phyloP scores from a whole-genome alignment of 1,140 invertebrate genomes.

The Periplaneta americana region DNA sequence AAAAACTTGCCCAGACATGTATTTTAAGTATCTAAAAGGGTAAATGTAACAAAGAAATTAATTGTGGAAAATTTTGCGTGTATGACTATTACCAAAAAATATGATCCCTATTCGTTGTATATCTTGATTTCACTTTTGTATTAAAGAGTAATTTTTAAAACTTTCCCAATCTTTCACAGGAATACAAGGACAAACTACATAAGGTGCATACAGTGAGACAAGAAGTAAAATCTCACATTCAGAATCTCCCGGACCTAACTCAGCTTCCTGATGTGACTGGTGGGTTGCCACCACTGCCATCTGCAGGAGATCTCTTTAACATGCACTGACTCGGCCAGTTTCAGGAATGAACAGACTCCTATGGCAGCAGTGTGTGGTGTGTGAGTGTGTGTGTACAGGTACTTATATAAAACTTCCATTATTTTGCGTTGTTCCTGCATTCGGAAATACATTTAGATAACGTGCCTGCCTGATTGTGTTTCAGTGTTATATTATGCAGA shows the following conservation, averaged over 20 bases:
- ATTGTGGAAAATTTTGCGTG: too few relatives aligned
- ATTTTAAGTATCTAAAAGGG: too few relatives aligned
- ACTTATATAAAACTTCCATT: not conserved
- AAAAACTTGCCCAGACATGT: too few relatives aligned
- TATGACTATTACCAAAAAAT: too few relatives aligned
- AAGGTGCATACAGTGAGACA: conserved; percentile 78
- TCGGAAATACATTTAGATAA: not conserved
- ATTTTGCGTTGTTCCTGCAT: not conserved
- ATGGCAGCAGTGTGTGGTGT: not conserved
- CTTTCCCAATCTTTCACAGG: conserved; percentile 56
- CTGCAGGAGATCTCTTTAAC: conserved; percentile 89
- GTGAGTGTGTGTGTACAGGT: not conserved
- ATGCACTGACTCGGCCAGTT: conserved; percentile 34
- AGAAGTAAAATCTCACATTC: conserved; percentile 87
- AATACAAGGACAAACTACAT: conserved; percentile 79
- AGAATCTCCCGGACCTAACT: conserved; percentile 87
- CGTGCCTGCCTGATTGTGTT: not conserved
- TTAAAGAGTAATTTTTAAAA: too few relatives aligned
- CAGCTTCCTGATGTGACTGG: conserved; percentile 85
- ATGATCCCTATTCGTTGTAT: too few relatives aligned
- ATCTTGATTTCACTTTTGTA: too few relatives aligned
- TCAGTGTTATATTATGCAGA: not conserved
- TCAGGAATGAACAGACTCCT: not conserved
- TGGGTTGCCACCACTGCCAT: conserved; percentile 84
- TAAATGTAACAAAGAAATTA: too few relatives aligned